phyloP scores from a whole-genome alignment of 1,140 invertebrate species.

The Ruditapes philippinarum region DNA sequence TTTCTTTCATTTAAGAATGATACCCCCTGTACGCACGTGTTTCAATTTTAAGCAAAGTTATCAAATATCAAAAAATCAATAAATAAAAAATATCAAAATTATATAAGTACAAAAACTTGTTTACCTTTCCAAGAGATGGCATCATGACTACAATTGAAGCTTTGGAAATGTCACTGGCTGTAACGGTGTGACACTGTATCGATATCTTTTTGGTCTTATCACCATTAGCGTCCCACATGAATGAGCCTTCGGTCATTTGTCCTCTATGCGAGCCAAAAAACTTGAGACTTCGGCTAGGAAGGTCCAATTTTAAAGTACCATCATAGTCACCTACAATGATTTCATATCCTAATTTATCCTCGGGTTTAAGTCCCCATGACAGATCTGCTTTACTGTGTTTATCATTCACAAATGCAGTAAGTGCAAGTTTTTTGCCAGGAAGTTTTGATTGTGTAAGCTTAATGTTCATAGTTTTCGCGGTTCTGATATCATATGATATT shows the following conservation, averaged over 20 bases:
- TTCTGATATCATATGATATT: slow-evolving; percentile 38
- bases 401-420: background rate
- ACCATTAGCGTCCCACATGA: slow-evolving; percentile 78
- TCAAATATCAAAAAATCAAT: too few relatives aligned
- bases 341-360: slow-evolving; percentile 48
- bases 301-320: background rate
- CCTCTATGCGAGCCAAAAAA: background rate
- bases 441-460: background rate
- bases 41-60: too few relatives aligned
- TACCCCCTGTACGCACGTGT: too few relatives aligned
- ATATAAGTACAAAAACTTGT: too few relatives aligned
- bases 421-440: background rate
- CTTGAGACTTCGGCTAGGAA: slow-evolving; percentile 19
- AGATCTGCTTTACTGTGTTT: slow-evolving; percentile 27
- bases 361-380: background rate
- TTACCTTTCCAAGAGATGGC: slow-evolving; percentile 78
- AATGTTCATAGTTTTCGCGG: background rate
- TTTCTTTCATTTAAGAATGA: too few relatives aligned
- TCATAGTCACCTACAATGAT: background rate
- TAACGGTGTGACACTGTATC: slow-evolving; percentile 63
- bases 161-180: slow-evolving; percentile 53
- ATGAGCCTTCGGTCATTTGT: slow-evolving; percentile 48
- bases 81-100: too few relatives aligned
- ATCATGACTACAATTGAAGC: slow-evolving; percentile 71
- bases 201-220: slow-evolving; percentile 77